phyloP scores from a whole-genome alignment of 2,888 invertebrate genomes.

The Pseudoips prasinana region DNA sequence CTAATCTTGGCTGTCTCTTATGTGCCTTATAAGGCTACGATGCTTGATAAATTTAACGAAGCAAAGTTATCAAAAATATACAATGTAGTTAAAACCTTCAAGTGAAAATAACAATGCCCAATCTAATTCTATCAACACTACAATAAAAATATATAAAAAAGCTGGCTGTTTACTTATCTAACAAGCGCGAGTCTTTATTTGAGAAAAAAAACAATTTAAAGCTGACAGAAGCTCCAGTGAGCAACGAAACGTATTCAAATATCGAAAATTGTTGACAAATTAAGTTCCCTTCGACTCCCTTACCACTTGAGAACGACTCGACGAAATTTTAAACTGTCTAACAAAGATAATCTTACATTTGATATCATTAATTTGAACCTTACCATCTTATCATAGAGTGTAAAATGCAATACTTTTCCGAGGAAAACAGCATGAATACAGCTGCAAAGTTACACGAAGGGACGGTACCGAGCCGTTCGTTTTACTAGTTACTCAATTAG shows the following conservation, averaged over 20 bases:
- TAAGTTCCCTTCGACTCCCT: slow-evolving; percentile 79
- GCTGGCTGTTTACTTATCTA: slow-evolving; percentile 32
- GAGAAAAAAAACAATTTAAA: slow-evolving; percentile 74
- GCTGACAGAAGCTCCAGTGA: slow-evolving; percentile 79
- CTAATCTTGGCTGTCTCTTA: no score
- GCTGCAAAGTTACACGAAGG: slow-evolving; percentile 55
- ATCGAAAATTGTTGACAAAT: slow-evolving; percentile 82
- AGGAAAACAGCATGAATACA: slow-evolving; percentile 9
- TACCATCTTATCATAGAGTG: slow-evolving; percentile 27
- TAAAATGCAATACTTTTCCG: slow-evolving; percentile 23
- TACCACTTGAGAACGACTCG: slow-evolving; percentile 75
- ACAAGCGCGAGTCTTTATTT: slow-evolving; percentile 50
- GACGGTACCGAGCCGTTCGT: slow-evolving; percentile 76
- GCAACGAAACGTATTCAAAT: slow-evolving; percentile 80
- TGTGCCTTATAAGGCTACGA: no score
- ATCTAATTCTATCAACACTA: slow-evolving; percentile 25
- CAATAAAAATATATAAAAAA: slow-evolving; percentile 24
- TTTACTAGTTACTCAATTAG: slow-evolving; percentile 83
- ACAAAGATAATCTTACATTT: slow-evolving; percentile 25
- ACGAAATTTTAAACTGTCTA: slow-evolving; percentile 65
- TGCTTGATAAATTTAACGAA: no score
- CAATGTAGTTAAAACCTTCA: no score
- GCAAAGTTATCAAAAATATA: no score
- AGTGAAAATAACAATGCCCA: slow-evolving; percentile 9
- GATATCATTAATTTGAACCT: slow-evolving; percentile 6